These are phyloP conservation scores for Scatophagus argus DNA, from an alignment of 2,113 vertebrate genomes.

Conservation along the genomic window DNA sequence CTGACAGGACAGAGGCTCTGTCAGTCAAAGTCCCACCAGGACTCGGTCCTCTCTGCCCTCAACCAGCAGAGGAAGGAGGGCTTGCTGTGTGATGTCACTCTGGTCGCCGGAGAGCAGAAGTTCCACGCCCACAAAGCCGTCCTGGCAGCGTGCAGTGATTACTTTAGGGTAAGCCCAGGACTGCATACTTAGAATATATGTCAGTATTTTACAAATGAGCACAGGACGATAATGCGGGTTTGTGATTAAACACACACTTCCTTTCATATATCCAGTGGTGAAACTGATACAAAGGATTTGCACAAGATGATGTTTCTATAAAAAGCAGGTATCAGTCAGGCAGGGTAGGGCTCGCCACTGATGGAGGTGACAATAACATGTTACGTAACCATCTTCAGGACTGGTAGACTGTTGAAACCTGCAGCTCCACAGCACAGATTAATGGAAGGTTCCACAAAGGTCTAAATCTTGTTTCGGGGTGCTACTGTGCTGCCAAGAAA, in stretches of 20 bases:
- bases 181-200: not conserved
- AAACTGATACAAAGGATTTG: constrained; percentile 1
- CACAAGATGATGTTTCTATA: constrained; percentile 10
- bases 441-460: too few relatives aligned
- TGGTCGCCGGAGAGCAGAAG: constrained; percentile 96
- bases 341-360: constrained; percentile 12
- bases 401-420: constrained; percentile 9
- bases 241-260: not conserved
- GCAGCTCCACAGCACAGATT: not conserved
- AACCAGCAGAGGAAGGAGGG: constrained; percentile 97
- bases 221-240: not conserved
- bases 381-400: constrained; percentile 31
- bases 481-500: not conserved
- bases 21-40: constrained; percentile 95
- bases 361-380: constrained; percentile 29
- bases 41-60: constrained; percentile 92
- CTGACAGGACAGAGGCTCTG: constrained; percentile 97
- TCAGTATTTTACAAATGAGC: not conserved
- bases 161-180: constrained; percentile 91
- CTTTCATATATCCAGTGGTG: not conserved
- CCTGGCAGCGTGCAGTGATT: constrained; percentile 97
- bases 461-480: not conserved
- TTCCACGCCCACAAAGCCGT: constrained; percentile 97
- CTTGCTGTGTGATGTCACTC: constrained; percentile 94
- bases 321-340: constrained; percentile 34